Evolutionary conservation across 2,888 invertebrate genomes (phyloP).

Genomic region (Sminthurides aquaticus): DNA sequence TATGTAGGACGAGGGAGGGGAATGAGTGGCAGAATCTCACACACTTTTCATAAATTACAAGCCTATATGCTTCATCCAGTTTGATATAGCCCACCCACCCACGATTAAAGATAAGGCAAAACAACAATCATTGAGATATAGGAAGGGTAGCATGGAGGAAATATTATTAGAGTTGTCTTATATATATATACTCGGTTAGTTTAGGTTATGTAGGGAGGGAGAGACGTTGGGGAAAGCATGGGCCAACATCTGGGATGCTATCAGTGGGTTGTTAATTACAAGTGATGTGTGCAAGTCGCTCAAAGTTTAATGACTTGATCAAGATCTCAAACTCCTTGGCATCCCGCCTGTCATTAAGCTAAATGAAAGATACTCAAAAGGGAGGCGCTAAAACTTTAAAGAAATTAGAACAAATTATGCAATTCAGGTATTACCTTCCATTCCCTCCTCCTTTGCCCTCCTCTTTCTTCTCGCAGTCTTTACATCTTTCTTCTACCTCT

Average conservation of each 20-base stretch:
- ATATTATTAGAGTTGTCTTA: too few relatives aligned
- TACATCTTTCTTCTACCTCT: too few relatives aligned
- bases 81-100: too few relatives aligned
- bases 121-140: too few relatives aligned
- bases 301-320: constrained; percentile 44
- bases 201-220: too few relatives aligned
- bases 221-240: constrained; percentile 15
- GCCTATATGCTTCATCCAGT: too few relatives aligned
- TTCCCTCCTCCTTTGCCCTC: constrained; percentile 26
- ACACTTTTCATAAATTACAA: too few relatives aligned
- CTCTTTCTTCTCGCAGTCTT: constrained; percentile 18
- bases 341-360: constrained; percentile 43
- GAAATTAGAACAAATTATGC: constrained; percentile 45
- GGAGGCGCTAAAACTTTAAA: constrained; percentile 43
- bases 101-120: too few relatives aligned
- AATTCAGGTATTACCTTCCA: constrained; percentile 44
- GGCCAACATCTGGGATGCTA: constrained; percentile 43
- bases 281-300: constrained; percentile 44
- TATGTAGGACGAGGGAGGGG: too few relatives aligned
- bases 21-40: too few relatives aligned
- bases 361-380: constrained; percentile 43
- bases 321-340: constrained; percentile 42
- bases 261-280: constrained; percentile 44
- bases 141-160: too few relatives aligned
- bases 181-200: too few relatives aligned